Percentiles rank a stretch among this genome's conserved stretches.
Evolutionary conservation across 2,113 vertebrate species (phyloP).

Genomic region (Laterallus jamaicensis): DNA sequence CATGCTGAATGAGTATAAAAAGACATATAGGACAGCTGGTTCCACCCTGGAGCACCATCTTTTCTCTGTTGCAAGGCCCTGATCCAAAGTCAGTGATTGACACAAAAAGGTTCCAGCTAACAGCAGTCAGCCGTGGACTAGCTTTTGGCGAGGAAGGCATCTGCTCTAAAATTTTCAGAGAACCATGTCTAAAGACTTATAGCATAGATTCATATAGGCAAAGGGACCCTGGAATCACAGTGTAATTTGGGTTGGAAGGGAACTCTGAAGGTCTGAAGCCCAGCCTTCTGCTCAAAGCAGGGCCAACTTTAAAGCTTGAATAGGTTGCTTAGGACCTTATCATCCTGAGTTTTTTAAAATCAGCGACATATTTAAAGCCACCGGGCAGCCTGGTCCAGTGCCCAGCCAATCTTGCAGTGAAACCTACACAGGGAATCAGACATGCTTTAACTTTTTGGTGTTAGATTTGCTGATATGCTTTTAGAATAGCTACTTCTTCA

Average conservation of each 20-base stretch:
- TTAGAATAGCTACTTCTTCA: background rate
- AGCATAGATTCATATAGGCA: background rate
- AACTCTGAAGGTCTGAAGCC: background rate
- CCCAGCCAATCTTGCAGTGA: background rate
- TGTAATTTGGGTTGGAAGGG: background rate
- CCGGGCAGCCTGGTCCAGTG: background rate
- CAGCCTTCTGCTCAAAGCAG: background rate
- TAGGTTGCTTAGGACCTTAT: background rate
- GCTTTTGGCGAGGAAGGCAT: background rate
- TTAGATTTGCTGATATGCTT: background rate
- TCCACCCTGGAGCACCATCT: background rate
- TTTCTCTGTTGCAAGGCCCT: background rate
- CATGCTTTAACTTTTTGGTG: background rate
- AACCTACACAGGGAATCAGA: background rate
- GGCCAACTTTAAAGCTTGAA: accelerated
- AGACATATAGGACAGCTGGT: conserved; percentile 7
- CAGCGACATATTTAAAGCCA: background rate
- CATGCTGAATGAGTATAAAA: conserved; percentile 12
- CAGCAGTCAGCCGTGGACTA: background rate
- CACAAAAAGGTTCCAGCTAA: conserved; percentile 6
- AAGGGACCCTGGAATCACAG: background rate
- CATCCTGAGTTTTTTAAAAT: background rate
- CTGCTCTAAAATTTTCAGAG: conserved; percentile 14
- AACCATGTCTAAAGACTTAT: background rate
- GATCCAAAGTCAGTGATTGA: background rate